Evolutionary conservation across 1,140 invertebrate genomes (phyloP), one percentile per base, ranked within the genome.

Genomic region (Trichomalopsis sarcophagae): DNA sequence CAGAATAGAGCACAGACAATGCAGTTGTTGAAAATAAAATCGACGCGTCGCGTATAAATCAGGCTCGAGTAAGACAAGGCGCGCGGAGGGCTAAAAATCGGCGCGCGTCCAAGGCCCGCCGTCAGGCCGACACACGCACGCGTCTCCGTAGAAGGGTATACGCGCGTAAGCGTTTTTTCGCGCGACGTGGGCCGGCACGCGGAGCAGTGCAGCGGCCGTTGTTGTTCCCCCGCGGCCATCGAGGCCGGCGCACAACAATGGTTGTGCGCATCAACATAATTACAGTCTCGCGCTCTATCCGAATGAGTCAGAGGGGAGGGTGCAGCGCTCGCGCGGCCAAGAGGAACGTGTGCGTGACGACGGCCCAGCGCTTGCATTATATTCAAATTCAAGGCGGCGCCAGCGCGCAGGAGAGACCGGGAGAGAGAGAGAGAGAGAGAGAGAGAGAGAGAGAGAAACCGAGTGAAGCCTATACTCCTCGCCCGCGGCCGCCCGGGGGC

Each of bases 331-430:
- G 33, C 9, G 66, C 17, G 23, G 27, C 69, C n/a, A 27, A 50
- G 73, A 50, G 73, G 73, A 76, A 33, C 33, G 85, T 80, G 76
- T 77, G 76, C 81, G 81, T 86, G 84, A 85, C 79, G 74, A 21
- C 69, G 68, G 55, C 33, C 74, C 23, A 44, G 36, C 36, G 44
- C 10, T 30, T 62, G 82, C 33, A 84, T 84, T 84, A 86, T 86
- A 86, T 86, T 86, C 85, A 86, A 86, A 86, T 86, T 69, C 78
- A 36, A 84, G 85, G 85, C 85, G 85, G 82, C 81, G 85, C 81
- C 81, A 86, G 75, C 21, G 40, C 44, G 2, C 7, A 40, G 4
- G 33, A 33, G 27, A 40, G 33, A 9, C 73, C 6, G 73, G 9
- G 73, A 17, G 3, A 40, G 11, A 74, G 30, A 13, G 36, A 14